Evolutionary conservation across 2,113 vertebrate genomes (phyloP), one percentile per base, ranked within the genome.

Genomic region (Ammodytes dubius): DNA sequence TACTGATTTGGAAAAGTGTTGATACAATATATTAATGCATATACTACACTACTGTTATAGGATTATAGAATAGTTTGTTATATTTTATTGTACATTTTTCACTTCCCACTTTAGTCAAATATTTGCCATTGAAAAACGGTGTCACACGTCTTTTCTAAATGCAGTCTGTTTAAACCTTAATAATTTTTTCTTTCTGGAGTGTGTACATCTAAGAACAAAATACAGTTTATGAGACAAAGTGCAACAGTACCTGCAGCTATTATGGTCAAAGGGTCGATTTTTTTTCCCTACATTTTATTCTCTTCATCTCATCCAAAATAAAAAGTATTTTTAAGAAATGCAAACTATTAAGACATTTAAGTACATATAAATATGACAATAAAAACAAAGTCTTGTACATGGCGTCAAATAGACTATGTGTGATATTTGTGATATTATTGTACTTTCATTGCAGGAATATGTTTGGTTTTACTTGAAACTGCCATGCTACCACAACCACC

Each of bases 401-500:
- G 43, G 49, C 42, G 8, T 40, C 19, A 13, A 2, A 47, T 15
- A 7, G 10, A 11, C 1, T 59, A 1, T 15, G 3, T 35, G 1
- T 14, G 2, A n/a, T 13, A 75, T 63, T 42, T 76, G 10, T 54
- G 27, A 60, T 54, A 17, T 27, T 64, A 4, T 27, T 63, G 9
- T 8, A 27, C n/a, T 45, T 64, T 74, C 42, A 37, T n/a, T 74
- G 56, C 54, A 14, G 35, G 7, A 6, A 0, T 1, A 9, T 43
- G 39, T 64, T 82, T 70, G 61, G 71, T 77, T 85, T 85, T 35
- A 66, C 53, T 17, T 71, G 53, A 84, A 64, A 56, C 17, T 43
- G 17, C 4, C 4, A 14, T n/a, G 27, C 5, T n/a, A 67, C 4
- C 2, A 46, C 5, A 68, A 14, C n/a, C 14, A 67, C 85, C 85